Evolutionary conservation across 2,888 invertebrate genomes (phyloP).

Genomic region (Villa cingulata): DNA sequence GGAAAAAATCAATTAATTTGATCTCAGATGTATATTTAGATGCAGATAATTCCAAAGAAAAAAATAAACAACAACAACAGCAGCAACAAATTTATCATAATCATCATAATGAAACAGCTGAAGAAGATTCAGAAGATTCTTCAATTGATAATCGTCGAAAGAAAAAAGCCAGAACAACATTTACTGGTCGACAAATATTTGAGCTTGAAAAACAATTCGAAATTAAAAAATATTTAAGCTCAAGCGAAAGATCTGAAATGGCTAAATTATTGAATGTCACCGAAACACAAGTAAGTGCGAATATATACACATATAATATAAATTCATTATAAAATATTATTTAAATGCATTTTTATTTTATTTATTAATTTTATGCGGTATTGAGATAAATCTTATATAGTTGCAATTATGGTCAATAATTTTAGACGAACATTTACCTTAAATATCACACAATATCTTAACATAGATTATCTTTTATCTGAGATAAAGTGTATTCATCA

Average conservation of each 20-base stretch:
- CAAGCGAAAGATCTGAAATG: constrained; percentile 88
- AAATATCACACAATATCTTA: no score
- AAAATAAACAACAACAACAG: constrained; percentile 1
- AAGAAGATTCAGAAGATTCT: constrained; percentile 39
- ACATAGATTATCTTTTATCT: no score
- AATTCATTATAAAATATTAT: no score
- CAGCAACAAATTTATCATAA: constrained; percentile 1
- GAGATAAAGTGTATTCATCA: no score
- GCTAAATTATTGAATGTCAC: constrained; percentile 87
- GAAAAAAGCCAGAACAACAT: constrained; percentile 87
- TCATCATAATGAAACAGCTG: constrained; percentile 27
- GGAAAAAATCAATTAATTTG: constrained; percentile 10
- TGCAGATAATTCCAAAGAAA: not conserved
- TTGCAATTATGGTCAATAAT: no score
- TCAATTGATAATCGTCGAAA: constrained; percentile 46
- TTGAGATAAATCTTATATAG: no score
- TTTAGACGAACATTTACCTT: no score
- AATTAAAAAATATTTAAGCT: constrained; percentile 89
- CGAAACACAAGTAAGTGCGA: constrained; percentile 88
- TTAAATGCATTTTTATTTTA: no score
- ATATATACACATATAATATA: no score
- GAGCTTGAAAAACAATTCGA: constrained; percentile 94
- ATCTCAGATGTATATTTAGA: not conserved
- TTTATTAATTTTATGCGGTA: no score
- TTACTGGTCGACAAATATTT: constrained; percentile 91